Base-by-base conservation (phyloP, 1,140 invertebrate genomes). In the Brachionus plicatilis region DNA sequence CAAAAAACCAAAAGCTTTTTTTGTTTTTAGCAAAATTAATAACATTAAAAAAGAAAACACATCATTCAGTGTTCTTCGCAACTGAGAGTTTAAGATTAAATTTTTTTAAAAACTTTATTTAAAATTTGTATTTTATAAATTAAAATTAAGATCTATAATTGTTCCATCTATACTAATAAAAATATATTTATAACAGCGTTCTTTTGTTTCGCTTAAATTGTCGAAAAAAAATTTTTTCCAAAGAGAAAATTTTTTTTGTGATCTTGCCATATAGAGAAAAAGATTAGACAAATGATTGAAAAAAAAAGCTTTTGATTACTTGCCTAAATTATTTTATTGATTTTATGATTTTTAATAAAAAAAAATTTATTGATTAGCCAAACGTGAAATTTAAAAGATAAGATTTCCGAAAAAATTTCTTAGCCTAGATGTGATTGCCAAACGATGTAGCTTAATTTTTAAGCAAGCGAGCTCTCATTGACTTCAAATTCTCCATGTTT, bases 401-500 rank as follows among this genome's bases (percentile, higher is more conserved):
- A 33, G 27, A n/a, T 68, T 33, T 68, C 3, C 27, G 27, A 68
- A 37, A 68, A 68, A 68, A 4, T 68, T 4, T 68, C 27, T 68
- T 68, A 68, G 66, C 27, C 33, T 68, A 33, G 66, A 33, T 68
- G 66, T 68, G 14, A 17, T 33, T 68, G 27, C 2, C 14, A 14
- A 7, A 68, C 14, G 27, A n/a, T 68, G 29, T 17, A 24, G 12
- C 33, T 78, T 78, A 27, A 33, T 79, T 60, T 60, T 80, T 50
- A 14, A 83, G 33, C 14, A 83, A 60, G 47, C 80, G 83, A 43
- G 68, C 68, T 75, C 83, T 66, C 68, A 84, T 56, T 76, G 66
- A 72, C 43, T 78, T 84, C 29, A 84, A 72, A 24, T 50, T 66
- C 20, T 84, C 72, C 60, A 84, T 68, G 43, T 84, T 84, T 47